Conservation (phyloP, 2,888 invertebrate genomes). For the Eucera pruinosa region DNA sequence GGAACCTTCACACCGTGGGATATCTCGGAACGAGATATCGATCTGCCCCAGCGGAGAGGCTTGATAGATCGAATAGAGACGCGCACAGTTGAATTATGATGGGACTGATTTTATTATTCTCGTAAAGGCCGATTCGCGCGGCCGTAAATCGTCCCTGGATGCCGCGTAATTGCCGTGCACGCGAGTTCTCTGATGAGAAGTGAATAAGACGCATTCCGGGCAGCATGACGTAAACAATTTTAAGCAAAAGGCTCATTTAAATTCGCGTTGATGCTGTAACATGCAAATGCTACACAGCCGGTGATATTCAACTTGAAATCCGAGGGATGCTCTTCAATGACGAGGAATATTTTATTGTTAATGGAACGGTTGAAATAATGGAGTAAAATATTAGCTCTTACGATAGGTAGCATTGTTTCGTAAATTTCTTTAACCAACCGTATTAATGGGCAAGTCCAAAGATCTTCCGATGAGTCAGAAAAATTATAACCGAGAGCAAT, state of each 20-base stretch:
- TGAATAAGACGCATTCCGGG: constrained; percentile 20
- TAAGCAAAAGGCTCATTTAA: neutral
- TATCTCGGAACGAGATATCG: constrained; percentile 39
- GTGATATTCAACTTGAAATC: too few species aligned
- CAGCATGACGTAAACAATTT: neutral
- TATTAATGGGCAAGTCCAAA: too few species aligned
- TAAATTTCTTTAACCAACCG: too few species aligned
- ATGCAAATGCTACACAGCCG: too few species aligned
- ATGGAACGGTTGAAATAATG: too few species aligned
- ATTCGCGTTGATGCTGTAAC: too few species aligned
- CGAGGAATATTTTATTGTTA: too few species aligned
- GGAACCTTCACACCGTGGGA: constrained; percentile 34
- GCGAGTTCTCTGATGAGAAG: constrained; percentile 23
- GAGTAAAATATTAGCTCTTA: too few species aligned
- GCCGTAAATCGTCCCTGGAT: constrained; percentile 44
- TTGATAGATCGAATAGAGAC: constrained; percentile 55
- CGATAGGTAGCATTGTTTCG: too few species aligned
- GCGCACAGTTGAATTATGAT: constrained; percentile 49
- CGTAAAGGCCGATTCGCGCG: constrained; percentile 38
- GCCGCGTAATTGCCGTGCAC: constrained; percentile 46
- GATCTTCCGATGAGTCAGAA: too few species aligned
- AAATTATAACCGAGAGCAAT: too few species aligned
- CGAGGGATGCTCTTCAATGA: too few species aligned
- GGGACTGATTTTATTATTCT: constrained; percentile 55
- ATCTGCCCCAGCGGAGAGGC: constrained; percentile 16